Evolutionary conservation across 92 coral and sea anemone genomes (phyloP), one percentile per base, ranked within the genome.

Genomic region (Heliopora coerulea): DNA sequence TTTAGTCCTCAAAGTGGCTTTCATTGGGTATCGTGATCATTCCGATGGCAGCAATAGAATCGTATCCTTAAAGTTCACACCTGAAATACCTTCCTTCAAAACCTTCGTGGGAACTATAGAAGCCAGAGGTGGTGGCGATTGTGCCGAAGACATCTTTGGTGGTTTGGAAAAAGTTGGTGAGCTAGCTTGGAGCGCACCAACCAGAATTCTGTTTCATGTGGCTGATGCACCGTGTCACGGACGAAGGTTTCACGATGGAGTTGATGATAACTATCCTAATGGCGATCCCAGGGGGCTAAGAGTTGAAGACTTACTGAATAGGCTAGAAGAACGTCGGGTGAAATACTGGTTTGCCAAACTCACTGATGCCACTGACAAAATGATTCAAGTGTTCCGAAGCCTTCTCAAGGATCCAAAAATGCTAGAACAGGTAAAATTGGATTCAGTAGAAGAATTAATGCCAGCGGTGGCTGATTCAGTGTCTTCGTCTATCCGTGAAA

Each of bases 151-250:
- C 23, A 58, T 70, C 24, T 70, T 70, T 54, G 77, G 77, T 54
- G 77, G 77, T 54, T 54, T 70, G 24, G 77, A 50, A 54, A 27
- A 54, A 54, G 63, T 37, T 70, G 49, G 48, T 14, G 24, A 70
- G 12, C 50, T 70, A 20, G 27, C 26, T 15, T 70, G 77, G 77
- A 49, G 60, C 1, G 62, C 77, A 49, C 77, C 77, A 9, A 70
- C 63, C 29, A 62, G 77, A 20, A 54, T 70, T 52, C 63, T 70
- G 8, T 70, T 70, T 14, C 77, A 70, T 21, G 62, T 70, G 30
- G 63, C 77, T 17, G 77, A 70, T 27, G 77, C 77, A 17, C 77
- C 77, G 18, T 70, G 77, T 54, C 77, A 70, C 42, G 77, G 77
- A 17, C 23, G 49, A 31, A 27, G 42, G 32, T 70, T 48, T 35